These are phyloP conservation scores for Poeciliopsis occidentalis DNA, from an alignment of 2,113 vertebrate genomes.

Conservation along the genomic window DNA sequence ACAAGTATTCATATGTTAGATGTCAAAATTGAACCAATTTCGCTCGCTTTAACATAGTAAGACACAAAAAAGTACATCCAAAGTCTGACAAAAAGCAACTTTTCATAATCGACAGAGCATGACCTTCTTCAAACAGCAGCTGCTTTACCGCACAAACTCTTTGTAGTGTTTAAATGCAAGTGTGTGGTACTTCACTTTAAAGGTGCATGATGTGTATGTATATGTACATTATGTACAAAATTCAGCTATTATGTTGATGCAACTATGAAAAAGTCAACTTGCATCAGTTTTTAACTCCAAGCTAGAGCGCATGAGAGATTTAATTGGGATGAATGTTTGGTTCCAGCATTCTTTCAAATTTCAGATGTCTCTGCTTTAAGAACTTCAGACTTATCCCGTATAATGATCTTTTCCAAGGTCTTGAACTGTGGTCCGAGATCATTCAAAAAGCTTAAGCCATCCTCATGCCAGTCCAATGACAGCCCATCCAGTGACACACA, in stretches of 20 bases:
- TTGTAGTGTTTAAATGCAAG: not conserved
- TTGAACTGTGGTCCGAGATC: conserved; percentile 74
- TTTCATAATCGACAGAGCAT: conserved; percentile 10
- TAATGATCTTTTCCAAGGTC: conserved; percentile 50
- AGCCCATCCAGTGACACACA: conserved; percentile 66
- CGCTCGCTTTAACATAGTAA: not conserved
- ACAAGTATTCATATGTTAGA: conserved; percentile 4
- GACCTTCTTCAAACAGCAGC: not conserved
- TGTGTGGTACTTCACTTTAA: not conserved
- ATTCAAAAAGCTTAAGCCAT: conserved; percentile 67
- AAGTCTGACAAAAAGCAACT: not conserved
- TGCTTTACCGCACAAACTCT: not conserved
- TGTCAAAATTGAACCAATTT: conserved; percentile 1
- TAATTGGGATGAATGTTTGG: not conserved
- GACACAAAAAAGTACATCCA: not conserved
- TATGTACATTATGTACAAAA: conserved; percentile 2
- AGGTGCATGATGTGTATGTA: not conserved
- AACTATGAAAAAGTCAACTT: not conserved
- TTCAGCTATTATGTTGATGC: not conserved
- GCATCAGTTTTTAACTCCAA: not conserved
- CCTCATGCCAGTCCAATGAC: conserved; percentile 29
- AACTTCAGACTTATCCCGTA: not conserved
- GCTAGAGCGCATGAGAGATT: not conserved
- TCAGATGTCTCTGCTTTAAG: conserved; percentile 33
- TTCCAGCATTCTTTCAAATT: conserved; percentile 27